Evolutionary conservation across 2,888 invertebrate species (phyloP).

Genomic region (Acholoe squamosa): DNA sequence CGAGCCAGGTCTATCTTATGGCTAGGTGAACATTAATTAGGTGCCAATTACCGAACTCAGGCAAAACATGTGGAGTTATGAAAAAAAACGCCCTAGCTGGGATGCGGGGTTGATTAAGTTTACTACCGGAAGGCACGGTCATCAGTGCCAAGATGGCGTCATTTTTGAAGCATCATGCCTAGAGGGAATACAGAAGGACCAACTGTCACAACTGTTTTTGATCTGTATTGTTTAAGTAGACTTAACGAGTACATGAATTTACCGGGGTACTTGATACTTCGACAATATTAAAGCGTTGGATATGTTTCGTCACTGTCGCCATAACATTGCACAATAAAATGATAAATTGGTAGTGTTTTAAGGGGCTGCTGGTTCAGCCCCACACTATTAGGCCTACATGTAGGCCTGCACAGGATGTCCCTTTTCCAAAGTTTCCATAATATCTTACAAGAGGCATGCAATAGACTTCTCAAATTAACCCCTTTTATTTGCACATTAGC

Average conservation of each 20-base stretch:
- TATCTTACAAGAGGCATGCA: not conserved
- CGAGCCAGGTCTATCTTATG: not conserved
- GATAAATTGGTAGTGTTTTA: no score
- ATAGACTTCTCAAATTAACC: not conserved
- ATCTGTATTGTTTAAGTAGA: no score
- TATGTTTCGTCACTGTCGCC: not conserved
- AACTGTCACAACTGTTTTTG: not conserved
- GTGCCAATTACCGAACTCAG: conserved; percentile 43
- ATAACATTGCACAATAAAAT: no score
- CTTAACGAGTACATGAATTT: no score
- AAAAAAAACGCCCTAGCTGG: not conserved
- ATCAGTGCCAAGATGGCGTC: conserved; percentile 34
- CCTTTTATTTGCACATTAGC: not conserved
- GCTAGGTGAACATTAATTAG: conserved; percentile 40
- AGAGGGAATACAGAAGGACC: not conserved
- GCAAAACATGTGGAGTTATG: conserved; percentile 52
- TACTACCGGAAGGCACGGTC: not conserved
- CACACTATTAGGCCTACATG: no score
- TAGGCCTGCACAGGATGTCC: no score
- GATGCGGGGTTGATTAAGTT: not conserved
- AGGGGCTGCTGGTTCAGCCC: no score
- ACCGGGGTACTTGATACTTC: no score
- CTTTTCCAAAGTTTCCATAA: not conserved
- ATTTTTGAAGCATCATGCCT: not conserved
- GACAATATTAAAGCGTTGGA: no score